Conservation (phyloP, 2,113 vertebrate species). For the Penelope pileata region DNA sequence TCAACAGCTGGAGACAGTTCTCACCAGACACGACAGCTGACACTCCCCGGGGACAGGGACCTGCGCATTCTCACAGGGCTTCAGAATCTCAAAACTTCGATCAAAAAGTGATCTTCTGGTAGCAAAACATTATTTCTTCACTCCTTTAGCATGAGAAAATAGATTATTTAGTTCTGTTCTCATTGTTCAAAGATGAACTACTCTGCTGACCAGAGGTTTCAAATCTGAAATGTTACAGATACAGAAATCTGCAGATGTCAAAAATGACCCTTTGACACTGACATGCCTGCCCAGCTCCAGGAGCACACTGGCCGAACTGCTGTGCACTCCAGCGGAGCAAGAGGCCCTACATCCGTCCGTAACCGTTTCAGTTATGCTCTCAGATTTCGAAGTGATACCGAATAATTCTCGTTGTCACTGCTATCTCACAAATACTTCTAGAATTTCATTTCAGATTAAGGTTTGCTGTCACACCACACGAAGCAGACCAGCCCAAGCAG, state of each 20-base stretch:
- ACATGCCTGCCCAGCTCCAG: not conserved
- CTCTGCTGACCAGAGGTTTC: not conserved
- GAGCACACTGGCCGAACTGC: not conserved
- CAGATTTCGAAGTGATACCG: not conserved
- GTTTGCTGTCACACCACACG: not conserved
- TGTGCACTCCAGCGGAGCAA: not conserved
- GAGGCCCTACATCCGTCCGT: not conserved
- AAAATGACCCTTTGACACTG: not conserved
- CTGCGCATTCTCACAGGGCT: not conserved
- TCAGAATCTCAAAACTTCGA: not conserved
- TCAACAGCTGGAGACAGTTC: not conserved
- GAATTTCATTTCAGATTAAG: not conserved
- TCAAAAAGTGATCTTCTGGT: not conserved
- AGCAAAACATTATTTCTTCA: not conserved
- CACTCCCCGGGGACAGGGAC: not conserved
- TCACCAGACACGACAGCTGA: not conserved
- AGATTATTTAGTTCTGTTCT: not conserved
- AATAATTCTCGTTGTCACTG: not conserved
- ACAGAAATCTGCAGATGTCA: not conserved
- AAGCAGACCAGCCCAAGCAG: not conserved
- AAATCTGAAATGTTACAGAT: not conserved
- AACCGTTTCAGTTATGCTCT: not conserved
- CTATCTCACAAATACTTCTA: not conserved
- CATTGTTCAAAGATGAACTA: not conserved
- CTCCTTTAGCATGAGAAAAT: not conserved